phyloP scores from a whole-genome alignment of 2,797 vertebrate genomes.

The Carcharodon carcharias region DNA sequence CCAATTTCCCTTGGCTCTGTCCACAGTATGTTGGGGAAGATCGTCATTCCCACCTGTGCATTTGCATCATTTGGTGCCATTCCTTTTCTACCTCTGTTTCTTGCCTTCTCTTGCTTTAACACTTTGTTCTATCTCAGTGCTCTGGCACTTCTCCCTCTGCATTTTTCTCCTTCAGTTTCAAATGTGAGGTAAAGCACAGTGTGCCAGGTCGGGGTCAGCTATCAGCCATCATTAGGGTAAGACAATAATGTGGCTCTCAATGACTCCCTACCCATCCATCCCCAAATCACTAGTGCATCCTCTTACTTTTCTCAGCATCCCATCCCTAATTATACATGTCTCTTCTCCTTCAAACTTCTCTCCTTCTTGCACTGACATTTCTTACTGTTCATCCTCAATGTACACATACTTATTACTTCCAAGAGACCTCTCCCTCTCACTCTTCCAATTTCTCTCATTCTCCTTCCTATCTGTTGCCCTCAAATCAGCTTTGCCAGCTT shows the following conservation, averaged over 20 bases:
- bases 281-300: background rate
- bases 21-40: background rate
- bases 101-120: background rate
- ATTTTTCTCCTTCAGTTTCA: background rate
- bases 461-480: background rate
- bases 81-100: background rate
- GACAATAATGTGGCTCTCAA: background rate
- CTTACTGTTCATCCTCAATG: background rate
- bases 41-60: background rate
- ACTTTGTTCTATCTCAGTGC: background rate
- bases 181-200: background rate
- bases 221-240: background rate
- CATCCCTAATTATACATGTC: background rate
- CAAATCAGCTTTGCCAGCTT: background rate
- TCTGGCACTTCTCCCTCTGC: background rate
- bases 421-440: background rate
- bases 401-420: background rate
- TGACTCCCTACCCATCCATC: background rate
- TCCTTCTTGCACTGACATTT: background rate
- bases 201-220: background rate
- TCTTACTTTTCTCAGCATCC: background rate
- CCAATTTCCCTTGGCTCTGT: background rate
- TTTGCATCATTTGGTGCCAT: background rate
- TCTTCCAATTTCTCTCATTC: background rate
- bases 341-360: background rate